These are phyloP conservation scores for Meloe dianella DNA, from an alignment of 2,888 invertebrate genomes.

Conservation along the genomic window DNA sequence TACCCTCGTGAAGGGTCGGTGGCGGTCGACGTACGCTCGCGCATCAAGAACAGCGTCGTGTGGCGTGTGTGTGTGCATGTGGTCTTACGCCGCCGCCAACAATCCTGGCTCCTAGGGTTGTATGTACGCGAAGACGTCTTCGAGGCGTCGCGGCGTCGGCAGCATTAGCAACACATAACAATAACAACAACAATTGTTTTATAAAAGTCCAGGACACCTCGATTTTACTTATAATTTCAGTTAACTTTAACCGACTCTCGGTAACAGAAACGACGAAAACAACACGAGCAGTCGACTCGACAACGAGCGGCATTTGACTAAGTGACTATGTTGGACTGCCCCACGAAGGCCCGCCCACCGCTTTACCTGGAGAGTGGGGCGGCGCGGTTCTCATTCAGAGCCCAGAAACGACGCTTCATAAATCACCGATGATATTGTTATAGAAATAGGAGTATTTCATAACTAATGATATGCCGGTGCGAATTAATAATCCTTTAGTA, in stretches of 20 bases:
- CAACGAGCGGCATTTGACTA: constrained; percentile 57
- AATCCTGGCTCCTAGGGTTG: constrained; percentile 27
- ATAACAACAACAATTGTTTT: not conserved
- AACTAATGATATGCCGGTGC: constrained; percentile 40
- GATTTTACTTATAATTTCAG: not conserved
- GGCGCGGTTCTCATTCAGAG: constrained; percentile 57
- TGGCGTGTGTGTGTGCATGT: not conserved
- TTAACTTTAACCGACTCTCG: not conserved
- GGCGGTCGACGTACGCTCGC: constrained; percentile 47
- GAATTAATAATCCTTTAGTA: constrained; percentile 28
- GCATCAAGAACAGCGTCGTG: constrained; percentile 33
- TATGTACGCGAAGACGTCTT: constrained; percentile 21
- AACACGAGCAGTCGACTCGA: constrained; percentile 50
- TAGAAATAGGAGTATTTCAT: constrained; percentile 33
- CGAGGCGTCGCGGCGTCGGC: constrained; percentile 26
- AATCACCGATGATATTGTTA: constrained; percentile 55
- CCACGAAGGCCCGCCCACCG: constrained; percentile 56
- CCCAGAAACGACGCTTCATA: constrained; percentile 54
- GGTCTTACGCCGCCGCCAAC: constrained; percentile 7
- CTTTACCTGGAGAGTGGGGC: constrained; percentile 56
- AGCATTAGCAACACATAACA: not conserved
- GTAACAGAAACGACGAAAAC: constrained; percentile 28
- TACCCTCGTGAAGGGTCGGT: constrained; percentile 57
- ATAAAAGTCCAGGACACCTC: not conserved
- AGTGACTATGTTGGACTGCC: constrained; percentile 57